Evolutionary conservation across 2,888 invertebrate genomes (phyloP), one percentile per base, ranked within the genome.

Genomic region (Alsophila aescularia): DNA sequence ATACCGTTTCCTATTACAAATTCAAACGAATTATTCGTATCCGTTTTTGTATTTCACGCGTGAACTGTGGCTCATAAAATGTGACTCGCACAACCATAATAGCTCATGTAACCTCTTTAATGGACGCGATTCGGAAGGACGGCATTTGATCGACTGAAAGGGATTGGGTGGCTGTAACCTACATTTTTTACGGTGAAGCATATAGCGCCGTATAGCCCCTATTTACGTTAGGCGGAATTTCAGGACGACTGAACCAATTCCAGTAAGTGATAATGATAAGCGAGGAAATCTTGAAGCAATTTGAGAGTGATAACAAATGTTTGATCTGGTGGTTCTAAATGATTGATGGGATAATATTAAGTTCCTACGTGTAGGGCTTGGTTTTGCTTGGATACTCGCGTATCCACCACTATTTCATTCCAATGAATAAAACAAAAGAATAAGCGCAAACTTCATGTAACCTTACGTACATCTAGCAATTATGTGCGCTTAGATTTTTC

Each of bases 71-170:
- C 24, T 24, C 24, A 58, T 57, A 60, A 67, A 62, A 48, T 62
- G 54, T 60, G 60, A 62, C 42, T 50, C 36, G 29, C 58, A 56
- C 34, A 61, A 50, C 62, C 60, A 40, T 56, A 60, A 67, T 63
- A 69, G 61, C 58, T 69, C 62, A 55, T 59, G 41, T 59, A 65
- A 62, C 66, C 69, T 60, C 60, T 70, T 24, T 24, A 24, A 24
- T 24, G 24, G 24, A 24, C 57, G 44, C 49, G 42, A 62, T 57
- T 66, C 56, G 36, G 32, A 45, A 54, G 40, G 51, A 49, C 49
- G 32, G 44, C 55, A 55, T 64, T 64, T 64, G 62, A 67, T 70
- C 62, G 61, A 52, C 62, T 60, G 63, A 49, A 67, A 66, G 61
- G 56, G 65, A 50, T 49, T 54, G 45, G 41, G 36, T 2, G 35